Evolutionary conservation across 1,140 invertebrate species (phyloP), one percentile per base, ranked within the genome.

Genomic region (Psilanteris sp.): DNA sequence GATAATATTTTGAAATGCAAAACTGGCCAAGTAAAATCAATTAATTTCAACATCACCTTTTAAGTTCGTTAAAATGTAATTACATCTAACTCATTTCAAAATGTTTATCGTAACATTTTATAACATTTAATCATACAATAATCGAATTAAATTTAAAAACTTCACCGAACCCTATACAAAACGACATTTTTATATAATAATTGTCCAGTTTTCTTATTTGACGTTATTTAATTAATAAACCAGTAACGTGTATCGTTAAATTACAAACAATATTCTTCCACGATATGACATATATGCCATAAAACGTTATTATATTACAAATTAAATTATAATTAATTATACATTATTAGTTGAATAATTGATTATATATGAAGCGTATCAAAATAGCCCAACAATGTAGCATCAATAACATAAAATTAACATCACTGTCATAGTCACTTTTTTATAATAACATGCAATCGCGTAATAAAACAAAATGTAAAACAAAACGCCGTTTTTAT

Each of bases 371-470:
- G 52, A 13, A 9, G 0, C 34, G 32, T 24, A 10, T 26, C 14
- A 16, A 68, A 59, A 59, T 59, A 59, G n/a, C 4, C 24, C 27
- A 34, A 16, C 29, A 10, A 5, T 10, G 13, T 11, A 13, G 13
- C 41, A 57, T 67, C 32, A 48, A 59, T 68, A 59, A 59, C 52
- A 41, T 34, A 59, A 61, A 52, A 36, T 46, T 68, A 48, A 57
- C 52, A 52, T 68, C 43, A 48, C 13, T 57, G 52, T 57, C 32
- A 44, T 34, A 57, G 9, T 39, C 24, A 26, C 22, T 52, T 52
- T 52, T 54, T 44, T 32, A 41, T 68, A 48, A 55, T 55, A 37
- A 55, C 10, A 31, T 2, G 20, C 36, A 32, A 41, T 41, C 24
- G 26, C 29, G 36, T 34, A 32, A 39, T 39, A 34, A 13, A n/a